Evolutionary conservation across 2,797 vertebrate genomes (phyloP), one percentile per base, ranked within the genome.

Genomic region (Caiman crocodilus): DNA sequence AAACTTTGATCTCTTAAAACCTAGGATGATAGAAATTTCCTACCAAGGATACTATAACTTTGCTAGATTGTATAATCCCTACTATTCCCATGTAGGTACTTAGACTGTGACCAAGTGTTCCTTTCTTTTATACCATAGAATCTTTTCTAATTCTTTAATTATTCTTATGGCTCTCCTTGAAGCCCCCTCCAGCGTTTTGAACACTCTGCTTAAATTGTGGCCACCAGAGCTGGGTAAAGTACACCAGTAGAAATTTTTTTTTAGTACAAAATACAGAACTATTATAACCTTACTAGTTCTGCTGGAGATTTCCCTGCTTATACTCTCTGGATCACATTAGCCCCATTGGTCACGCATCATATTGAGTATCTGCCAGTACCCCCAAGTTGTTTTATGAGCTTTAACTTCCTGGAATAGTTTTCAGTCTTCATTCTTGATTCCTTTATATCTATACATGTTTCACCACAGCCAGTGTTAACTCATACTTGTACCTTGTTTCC

Each of bases 71-170:
- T 10, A 50, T 10, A 50, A 10, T 2, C 35, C 30, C 63, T 65
- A 6, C n/a, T n/a, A 30, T 11, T 17, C 64, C 17, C n/a, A 20
- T 67, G 64, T 67, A 67, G 64, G 64, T 11, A 20, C 18, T 30
- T 50, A 50, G 42, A 50, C 42, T 50, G 42, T 50, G 42, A 50
- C 42, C 42, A 50, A 50, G 42, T 50, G 9, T 50, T 50, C 42
- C 42, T 50, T 50, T 74, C 61, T 81, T 21, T 32, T 4, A 6
- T 58, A 3, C 3, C 32, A 67, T 63, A 79, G 35, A 32, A 74
- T 3, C 23, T 56, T 82, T 82, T 5, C 28, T 20, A 1, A 7
- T 35, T 0, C 23, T 57, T 13, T 0, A 1, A 14, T 18, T n/a
- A 42, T 30, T 61, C 28, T 58, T 63, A 23, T 60, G 61, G 14